Base-by-base conservation (phyloP, 1,140 invertebrate genomes). In the Pseudobourletiella spinata region DNA sequence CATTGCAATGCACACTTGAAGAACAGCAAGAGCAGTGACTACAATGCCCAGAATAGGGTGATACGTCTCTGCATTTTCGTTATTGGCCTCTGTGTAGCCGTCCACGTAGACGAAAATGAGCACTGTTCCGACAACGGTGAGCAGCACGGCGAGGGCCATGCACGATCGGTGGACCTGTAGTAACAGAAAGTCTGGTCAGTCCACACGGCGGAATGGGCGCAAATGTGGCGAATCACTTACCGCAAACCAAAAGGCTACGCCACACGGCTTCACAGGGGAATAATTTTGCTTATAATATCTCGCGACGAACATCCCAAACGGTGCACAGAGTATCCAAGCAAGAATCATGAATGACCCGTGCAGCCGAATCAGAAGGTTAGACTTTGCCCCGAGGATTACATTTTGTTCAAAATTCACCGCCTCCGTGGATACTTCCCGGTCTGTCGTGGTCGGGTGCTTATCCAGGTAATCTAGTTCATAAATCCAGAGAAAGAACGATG, bases 181-280 rank as follows among this genome's bases (percentile, higher is more conserved):
- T 39, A 39, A n/a, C n/a, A 11, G n/a, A 11, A 39, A 39, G 32
- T 39, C n/a, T n/a, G n/a, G n/a, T 11, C 32, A 39, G 32, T 39
- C n/a, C n/a, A 39, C 8, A 39, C n/a, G n/a, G n/a, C 32, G n/a
- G 8, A 8, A 39, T 39, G n/a, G n/a, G n/a, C n/a, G n/a, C n/a
- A n/a, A 39, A 39, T 39, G n/a, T 11, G n/a, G n/a, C n/a, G 75
- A 65, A 69, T 74, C 39, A 82, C 86, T 84, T 79, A 90, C 87
- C 69, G 84, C 85, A 78, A 96, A 96, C 94, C 92, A 96, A 51
- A 92, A 82, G 76, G 95, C 92, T 73, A 93, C 91, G 64, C 87
- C 87, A 65, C 87, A 89, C 1, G 89, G 75, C 58, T 84, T 84
- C 64, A 81, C 83, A 30, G 83, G 83, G 26, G 87, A 83, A 91